phyloP scores from a whole-genome alignment of 2,888 invertebrate species.

The Drosophila parthenogenetica region DNA sequence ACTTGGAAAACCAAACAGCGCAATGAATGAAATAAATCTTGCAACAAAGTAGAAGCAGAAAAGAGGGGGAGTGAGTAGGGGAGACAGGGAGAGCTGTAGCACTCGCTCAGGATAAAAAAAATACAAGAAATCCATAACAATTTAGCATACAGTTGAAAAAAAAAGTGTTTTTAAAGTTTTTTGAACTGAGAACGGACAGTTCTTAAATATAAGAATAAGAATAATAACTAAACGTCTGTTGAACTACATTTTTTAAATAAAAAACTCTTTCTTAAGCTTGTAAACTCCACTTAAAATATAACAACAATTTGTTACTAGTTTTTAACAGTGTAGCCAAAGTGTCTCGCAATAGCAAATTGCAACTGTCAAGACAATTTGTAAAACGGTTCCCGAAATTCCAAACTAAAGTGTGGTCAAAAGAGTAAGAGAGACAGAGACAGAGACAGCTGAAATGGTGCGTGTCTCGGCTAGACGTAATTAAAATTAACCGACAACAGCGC shows the following conservation, averaged over 20 bases:
- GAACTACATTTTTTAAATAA: no score
- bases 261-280: no score
- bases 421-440: not conserved
- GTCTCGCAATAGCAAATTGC: constrained; percentile 28
- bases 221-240: no score
- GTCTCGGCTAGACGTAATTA: constrained; percentile 46
- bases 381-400: constrained; percentile 45
- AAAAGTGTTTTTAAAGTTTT: no score
- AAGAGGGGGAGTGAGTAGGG: not conserved
- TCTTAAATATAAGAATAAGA: no score
- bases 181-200: no score
- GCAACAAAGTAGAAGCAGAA: constrained; percentile 3
- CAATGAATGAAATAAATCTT: constrained; percentile 55
- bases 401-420: constrained; percentile 13
- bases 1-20: constrained; percentile 10
- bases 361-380: constrained; percentile 60
- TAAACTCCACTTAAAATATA: no score
- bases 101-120: no score
- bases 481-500: constrained; percentile 27
- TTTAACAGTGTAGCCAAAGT: constrained; percentile 9
- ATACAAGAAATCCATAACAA: no score
- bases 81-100: not conserved
- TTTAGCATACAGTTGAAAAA: no score
- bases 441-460: constrained; percentile 33
- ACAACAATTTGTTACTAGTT: no score